phyloP scores from a whole-genome alignment of 2,113 vertebrate species.

The Tragelaphus scriptus region DNA sequence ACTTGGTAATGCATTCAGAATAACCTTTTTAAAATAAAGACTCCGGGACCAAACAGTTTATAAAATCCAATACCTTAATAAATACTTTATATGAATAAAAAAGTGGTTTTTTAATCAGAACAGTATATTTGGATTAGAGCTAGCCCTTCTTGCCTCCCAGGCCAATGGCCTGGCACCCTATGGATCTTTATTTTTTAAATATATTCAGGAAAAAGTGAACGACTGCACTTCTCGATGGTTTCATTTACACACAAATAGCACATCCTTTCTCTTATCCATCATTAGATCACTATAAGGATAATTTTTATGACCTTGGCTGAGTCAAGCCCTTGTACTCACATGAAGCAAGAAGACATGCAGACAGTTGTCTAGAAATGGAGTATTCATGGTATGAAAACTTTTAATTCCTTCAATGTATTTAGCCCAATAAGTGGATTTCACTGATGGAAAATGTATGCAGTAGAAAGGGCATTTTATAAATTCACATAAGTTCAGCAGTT shows the following conservation, averaged over 20 bases:
- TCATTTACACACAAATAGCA: conserved; percentile 27
- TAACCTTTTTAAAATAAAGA: conserved; percentile 76
- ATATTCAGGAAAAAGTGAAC: background rate
- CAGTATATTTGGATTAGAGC: conserved; percentile 72
- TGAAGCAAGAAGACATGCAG: background rate
- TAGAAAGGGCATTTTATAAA: background rate
- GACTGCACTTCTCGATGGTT: background rate
- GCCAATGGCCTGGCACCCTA: background rate
- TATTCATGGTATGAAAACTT: background rate
- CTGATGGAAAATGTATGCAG: background rate
- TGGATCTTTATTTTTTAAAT: conserved; percentile 36
- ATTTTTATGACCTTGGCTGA: conserved; percentile 29
- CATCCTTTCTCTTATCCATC: background rate
- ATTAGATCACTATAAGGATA: background rate
- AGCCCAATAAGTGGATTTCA: background rate
- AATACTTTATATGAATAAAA: conserved; percentile 83
- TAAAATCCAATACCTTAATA: conserved; percentile 83
- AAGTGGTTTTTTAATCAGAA: conserved; percentile 75
- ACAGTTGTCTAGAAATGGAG: background rate
- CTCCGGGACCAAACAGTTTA: conserved; percentile 80
- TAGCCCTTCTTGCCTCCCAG: conserved; percentile 44
- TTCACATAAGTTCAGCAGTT: background rate
- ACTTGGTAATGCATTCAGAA: conserved; percentile 82
- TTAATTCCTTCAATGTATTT: background rate
- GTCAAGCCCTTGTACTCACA: background rate